Conservation (phyloP, 2,113 vertebrate species). For the Notothenia coriiceps region DNA sequence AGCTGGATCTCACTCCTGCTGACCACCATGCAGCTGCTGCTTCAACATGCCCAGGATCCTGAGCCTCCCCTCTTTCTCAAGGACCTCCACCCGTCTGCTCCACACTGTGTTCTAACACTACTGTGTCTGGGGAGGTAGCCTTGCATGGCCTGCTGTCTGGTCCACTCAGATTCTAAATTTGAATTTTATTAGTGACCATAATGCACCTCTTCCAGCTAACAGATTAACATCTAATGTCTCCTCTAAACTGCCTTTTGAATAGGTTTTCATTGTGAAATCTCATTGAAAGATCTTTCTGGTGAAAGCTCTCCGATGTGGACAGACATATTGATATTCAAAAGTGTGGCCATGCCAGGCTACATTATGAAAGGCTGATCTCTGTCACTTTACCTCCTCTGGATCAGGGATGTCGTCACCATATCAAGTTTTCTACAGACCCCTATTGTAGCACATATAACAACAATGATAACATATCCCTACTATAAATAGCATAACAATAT, state of each 20-base stretch:
- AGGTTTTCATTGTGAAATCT: slow-evolving; percentile 2
- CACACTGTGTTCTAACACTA: not conserved
- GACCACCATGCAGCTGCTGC: slow-evolving; percentile 75
- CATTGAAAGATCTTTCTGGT: not conserved
- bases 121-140: slow-evolving; percentile 33
- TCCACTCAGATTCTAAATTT: slow-evolving; percentile 16
- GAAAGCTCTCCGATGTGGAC: slow-evolving; percentile 1
- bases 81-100: slow-evolving; percentile 33
- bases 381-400: not conserved
- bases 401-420: slow-evolving; percentile 48
- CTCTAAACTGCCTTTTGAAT: not conserved
- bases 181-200: not conserved
- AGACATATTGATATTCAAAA: not conserved
- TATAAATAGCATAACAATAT: not conserved
- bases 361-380: slow-evolving; percentile 12
- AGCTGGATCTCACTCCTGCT: slow-evolving; percentile 66
- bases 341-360: slow-evolving; percentile 19
- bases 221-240: not conserved
- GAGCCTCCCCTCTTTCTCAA: slow-evolving; percentile 49
- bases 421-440: not conserved
- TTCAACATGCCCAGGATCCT: slow-evolving; percentile 74
- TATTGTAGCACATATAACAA: not conserved
- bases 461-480: not conserved
- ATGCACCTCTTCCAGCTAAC: not conserved
- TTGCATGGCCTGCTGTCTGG: slow-evolving; percentile 11